Evolutionary conservation across 2,113 vertebrate species (phyloP), one percentile per base, ranked within the genome.

Genomic region (Eleginops maclovinus): DNA sequence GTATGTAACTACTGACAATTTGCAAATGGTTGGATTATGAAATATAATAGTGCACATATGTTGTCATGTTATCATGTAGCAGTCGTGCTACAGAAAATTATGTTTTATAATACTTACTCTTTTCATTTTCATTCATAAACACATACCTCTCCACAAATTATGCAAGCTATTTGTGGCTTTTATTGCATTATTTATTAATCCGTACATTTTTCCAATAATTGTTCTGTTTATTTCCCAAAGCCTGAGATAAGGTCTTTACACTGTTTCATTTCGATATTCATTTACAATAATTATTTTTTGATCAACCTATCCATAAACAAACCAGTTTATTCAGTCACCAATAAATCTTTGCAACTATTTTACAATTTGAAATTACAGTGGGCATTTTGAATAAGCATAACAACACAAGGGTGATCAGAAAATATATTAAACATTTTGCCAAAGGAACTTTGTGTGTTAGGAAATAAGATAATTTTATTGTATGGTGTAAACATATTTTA

Each of bases 1-100:
- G 98, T 99, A 96, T 12, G 84, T 16, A 55, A 21, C 44, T 40
- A 65, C 19, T 51, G 51, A 62, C 51, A 65, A 4, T 31, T 16
- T 50, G 21, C 28, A 56, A 14, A 14, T 28, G 22, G 7, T 47
- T 22, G 13, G 43, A 36, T 71, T 49, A 22, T 49, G 5, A 50
- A 36, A 21, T 40, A 1, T 22, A 26, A 49, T 31, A 1, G 26
- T 6, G 12, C 2, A 0, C n/a, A 13, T n/a, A n/a, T n/a, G n/a
- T n/a, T n/a, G n/a, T n/a, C n/a, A n/a, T n/a, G n/a, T n/a, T n/a
- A n/a, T n/a, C n/a, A n/a, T n/a, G n/a, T n/a, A n/a, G n/a, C n/a
- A 36, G 50, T 46, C 12, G 17, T n/a, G 47, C 41, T 60, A 16
- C 21, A 49, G 61, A 58, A 11, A 16, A 54, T 41, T 2, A 13